Evolutionary conservation across 1,140 invertebrate species (phyloP), one percentile per base, ranked within the genome.

Genomic region (Drosophila fuyamai): DNA sequence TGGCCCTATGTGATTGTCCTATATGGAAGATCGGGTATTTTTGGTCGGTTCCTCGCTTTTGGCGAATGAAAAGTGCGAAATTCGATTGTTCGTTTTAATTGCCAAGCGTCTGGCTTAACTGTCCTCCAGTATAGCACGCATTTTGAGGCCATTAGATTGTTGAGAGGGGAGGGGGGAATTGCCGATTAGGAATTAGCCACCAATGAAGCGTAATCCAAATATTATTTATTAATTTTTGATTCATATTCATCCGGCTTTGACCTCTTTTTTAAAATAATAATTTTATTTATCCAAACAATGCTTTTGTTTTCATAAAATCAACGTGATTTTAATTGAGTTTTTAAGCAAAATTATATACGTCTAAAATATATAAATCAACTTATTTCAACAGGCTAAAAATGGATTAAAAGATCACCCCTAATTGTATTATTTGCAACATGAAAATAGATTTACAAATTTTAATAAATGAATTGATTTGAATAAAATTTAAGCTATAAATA

Each of bases 11-110:
- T 65, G 36, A 27, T n/a, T 67, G 46, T 54, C 41, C 8, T 71
- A 76, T 68, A 50, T 81, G 59, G 43, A 62, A 79, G 79, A 65
- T 83, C 79, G 76, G 56, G 40, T 56, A 12, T 44, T 70, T 43
- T 36, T 54, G 51, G 60, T 83, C 80, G 75, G 63, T 74, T 67
- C 29, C 51, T 60, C 7, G 66, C 51, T 46, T 35, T 56, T 18
- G 57, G 75, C 83, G 83, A 86, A 86, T 89, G 83, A 89, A 80
- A 83, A 83, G 38, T 70, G 67, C 67, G 57, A 62, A 60, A 43
- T 66, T 53, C 40, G 38, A 36, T 54, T 57, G 57, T 44, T 89
- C 76, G 76, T 83, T 83, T 83, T 86, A 86, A 86, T 88, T 86
- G 82, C 63, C 43, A 73, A 67, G 59, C 81, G 63, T 47, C 27